Conservation (phyloP, 2,888 invertebrate genomes). For the Argyresthia albistria region DNA sequence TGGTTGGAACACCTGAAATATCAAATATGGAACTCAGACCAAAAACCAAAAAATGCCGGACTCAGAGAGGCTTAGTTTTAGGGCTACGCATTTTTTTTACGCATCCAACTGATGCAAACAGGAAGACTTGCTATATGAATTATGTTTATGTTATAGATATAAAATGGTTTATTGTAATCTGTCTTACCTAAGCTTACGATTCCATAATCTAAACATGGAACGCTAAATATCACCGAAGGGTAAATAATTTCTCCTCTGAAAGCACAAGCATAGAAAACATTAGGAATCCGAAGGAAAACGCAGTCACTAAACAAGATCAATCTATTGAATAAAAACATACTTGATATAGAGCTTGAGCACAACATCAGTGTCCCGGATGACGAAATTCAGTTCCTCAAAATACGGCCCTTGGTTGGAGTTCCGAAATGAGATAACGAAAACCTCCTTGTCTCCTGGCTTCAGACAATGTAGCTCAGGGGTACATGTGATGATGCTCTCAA, state of each 20-base stretch:
- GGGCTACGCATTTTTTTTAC: too few relatives aligned
- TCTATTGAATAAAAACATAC: conserved; percentile 37
- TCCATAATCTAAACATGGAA: conserved; percentile 69
- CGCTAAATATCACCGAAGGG: conserved; percentile 70
- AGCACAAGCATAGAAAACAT: conserved; percentile 12
- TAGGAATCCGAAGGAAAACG: neutral
- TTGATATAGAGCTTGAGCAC: conserved; percentile 67
- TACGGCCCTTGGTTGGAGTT: conserved; percentile 74
- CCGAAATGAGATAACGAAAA: conserved; percentile 68
- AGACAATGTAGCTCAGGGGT: conserved; percentile 55
- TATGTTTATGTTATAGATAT: neutral
- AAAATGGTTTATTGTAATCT: neutral
- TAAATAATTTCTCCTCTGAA: conserved; percentile 75
- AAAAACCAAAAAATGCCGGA: too few relatives aligned
- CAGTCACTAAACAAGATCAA: neutral
- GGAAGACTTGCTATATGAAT: neutral
- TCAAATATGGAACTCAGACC: conserved; percentile 3
- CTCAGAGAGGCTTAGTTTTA: neutral
- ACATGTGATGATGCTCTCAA: conserved; percentile 70
- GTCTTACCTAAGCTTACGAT: conserved; percentile 67
- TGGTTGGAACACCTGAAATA: conserved; percentile 56
- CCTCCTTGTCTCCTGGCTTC: conserved; percentile 58
- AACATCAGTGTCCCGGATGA: conserved; percentile 71
- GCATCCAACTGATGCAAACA: too few relatives aligned
- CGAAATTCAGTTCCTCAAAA: conserved; percentile 73